These are phyloP conservation scores for Melinopterus prodromus DNA, from an alignment of 2,888 invertebrate genomes.

Conservation along the genomic window DNA sequence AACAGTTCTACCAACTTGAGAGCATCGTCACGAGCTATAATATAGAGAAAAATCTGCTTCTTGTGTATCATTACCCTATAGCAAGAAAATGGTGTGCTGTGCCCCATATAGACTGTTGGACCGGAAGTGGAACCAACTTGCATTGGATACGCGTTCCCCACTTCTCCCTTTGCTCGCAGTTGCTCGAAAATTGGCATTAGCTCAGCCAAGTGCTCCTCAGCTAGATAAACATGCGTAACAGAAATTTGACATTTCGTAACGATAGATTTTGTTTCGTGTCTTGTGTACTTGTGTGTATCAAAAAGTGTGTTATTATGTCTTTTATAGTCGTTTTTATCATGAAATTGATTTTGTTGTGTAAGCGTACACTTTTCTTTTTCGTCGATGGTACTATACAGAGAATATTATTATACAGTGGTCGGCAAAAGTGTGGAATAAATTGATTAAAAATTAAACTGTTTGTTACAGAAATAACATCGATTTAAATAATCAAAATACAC, in stretches of 20 bases:
- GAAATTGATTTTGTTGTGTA: too few relatives aligned
- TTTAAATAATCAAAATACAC: too few relatives aligned
- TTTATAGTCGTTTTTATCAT: not conserved
- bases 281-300: not conserved
- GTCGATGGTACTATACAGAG: too few relatives aligned
- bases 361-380: too few relatives aligned
- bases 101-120: conserved; percentile 70
- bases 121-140: conserved; percentile 80
- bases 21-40: not conserved
- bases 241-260: conserved; percentile 12
- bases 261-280: not conserved
- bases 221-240: conserved; percentile 60
- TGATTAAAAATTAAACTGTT: too few relatives aligned
- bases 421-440: too few relatives aligned
- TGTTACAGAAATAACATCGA: too few relatives aligned
- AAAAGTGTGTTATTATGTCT: not conserved
- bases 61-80: conserved; percentile 72
- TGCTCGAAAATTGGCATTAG: conserved; percentile 96
- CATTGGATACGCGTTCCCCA: conserved; percentile 90
- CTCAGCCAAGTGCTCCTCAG: conserved; percentile 94
- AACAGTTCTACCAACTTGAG: not conserved
- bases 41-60: conserved; percentile 32
- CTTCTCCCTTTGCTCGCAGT: conserved; percentile 89
- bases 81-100: conserved; percentile 68
- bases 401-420: too few relatives aligned